phyloP scores from a whole-genome alignment of 2,888 invertebrate genomes.

The Agrochola macilenta region DNA sequence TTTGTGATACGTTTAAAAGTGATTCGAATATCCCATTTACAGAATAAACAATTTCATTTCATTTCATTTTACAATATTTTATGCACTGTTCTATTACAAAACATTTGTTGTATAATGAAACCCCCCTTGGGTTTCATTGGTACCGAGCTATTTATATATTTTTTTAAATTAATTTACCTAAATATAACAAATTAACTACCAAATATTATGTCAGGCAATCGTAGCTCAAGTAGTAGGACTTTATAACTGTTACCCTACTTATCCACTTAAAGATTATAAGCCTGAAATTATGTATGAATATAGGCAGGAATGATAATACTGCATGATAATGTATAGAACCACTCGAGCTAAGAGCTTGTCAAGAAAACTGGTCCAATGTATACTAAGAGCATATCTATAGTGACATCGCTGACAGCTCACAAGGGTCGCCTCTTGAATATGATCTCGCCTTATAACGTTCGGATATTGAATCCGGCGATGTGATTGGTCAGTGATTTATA shows the following conservation, averaged over 20 bases:
- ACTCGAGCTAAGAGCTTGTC: conserved; percentile 61
- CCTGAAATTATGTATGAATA: conserved; percentile 36
- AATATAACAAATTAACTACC: neutral
- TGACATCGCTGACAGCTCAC: conserved; percentile 59
- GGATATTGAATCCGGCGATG: conserved; percentile 45
- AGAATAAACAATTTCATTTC: too few relatives aligned
- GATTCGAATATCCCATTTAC: too few relatives aligned
- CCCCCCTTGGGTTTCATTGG: neutral
- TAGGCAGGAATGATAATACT: conserved; percentile 39
- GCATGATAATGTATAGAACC: conserved; percentile 33
- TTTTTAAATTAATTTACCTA: neutral
- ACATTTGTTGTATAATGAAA: neutral
- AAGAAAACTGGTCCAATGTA: conserved; percentile 56
- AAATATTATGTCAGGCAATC: neutral
- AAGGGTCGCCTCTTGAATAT: conserved; percentile 59
- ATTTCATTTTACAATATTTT: too few relatives aligned
- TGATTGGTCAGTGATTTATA: conserved; percentile 58
- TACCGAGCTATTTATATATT: neutral
- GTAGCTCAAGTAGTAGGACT: conserved; percentile 2
- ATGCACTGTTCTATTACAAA: neutral
- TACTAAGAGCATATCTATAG: conserved; percentile 52
- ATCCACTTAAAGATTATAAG: conserved; percentile 20
- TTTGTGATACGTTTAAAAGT: too few relatives aligned
- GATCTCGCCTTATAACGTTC: conserved; percentile 44
- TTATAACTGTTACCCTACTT: conserved; percentile 22